Evolutionary conservation across 1,140 invertebrate genomes (phyloP).

Genomic region (Linepithema humile): DNA sequence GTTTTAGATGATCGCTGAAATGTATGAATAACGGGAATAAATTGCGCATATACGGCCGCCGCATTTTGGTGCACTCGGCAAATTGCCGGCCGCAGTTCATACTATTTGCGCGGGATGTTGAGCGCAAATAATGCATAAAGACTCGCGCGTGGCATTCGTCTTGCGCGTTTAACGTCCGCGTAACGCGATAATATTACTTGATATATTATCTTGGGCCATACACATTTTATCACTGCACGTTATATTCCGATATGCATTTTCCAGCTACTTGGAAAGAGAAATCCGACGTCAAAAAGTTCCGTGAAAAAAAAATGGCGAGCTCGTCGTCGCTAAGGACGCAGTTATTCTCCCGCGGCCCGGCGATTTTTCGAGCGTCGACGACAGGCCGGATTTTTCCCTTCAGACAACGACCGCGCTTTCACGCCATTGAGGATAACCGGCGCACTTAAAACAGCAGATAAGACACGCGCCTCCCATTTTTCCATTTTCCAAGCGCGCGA

Average conservation of each 20-base stretch:
- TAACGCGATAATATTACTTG: neutral
- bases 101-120: conserved; percentile 18
- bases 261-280: neutral
- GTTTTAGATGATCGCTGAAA: conserved; percentile 43
- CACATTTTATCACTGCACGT: neutral
- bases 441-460: conserved; percentile 52
- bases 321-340: conserved; percentile 35
- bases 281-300: neutral
- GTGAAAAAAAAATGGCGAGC: conserved; percentile 21
- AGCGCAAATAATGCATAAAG: conserved; percentile 30
- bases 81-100: conserved; percentile 15
- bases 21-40: conserved; percentile 48
- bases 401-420: conserved; percentile 31
- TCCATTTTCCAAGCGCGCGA: conserved; percentile 31
- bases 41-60: conserved; percentile 7
- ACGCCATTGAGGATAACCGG: conserved; percentile 45
- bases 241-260: neutral
- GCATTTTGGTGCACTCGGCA: conserved; percentile 23
- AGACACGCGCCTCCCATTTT: conserved; percentile 53
- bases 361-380: conserved; percentile 44
- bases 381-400: conserved; percentile 35
- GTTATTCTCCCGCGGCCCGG: conserved; percentile 18
- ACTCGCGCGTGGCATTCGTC: neutral
- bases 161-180: neutral
- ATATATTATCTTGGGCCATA: neutral